Evolutionary conservation across 2,797 vertebrate genomes (phyloP), one percentile per base, ranked within the genome.

Genomic region (Liparis tanakae): DNA sequence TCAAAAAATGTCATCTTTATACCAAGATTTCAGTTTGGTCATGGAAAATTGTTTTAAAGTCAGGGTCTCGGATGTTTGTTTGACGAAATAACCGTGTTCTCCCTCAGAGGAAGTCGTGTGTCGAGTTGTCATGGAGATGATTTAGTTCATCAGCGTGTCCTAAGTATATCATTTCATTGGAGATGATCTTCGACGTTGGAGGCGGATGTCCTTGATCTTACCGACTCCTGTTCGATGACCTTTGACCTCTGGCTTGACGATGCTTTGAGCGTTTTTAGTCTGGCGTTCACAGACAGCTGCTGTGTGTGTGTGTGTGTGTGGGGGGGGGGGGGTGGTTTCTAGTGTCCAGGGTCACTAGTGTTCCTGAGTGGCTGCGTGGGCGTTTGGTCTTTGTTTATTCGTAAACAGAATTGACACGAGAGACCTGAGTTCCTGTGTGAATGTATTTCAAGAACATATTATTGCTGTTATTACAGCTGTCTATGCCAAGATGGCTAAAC

Each of bases 231-330:
- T 41, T 30, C 1, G 5, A 10, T 30, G 33, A 73, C 70, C 20
- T 73, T 41, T 58, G 70, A 72, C 34, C 61, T 22, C 43, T 72
- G 50, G 20, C 8, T 33, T 18, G 43, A 39, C 25, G 22, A 34
- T 20, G 34, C 22, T 33, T 15, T 39, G 17, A 58, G 43, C 30
- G n/a, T 5, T n/a, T 50, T 14, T 25, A 2, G 51, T 53, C 51
- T 13, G 51, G 20, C 25, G 7, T 25, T 53, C 13, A 53, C 25
- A 53, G 51, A 12, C 2, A 53, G 22, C 20, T 53, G 50, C 15
- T 30, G 25, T 30, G n/a, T n/a, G n/a, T n/a, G n/a, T n/a, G n/a
- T 50, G 33, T 3, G n/a, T 36, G 8, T 68, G 22, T 25, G 25
- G 25, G 25, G 25, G 25, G 25, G 25, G 25, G 25, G 25, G 25